Base-by-base conservation (phyloP, 2,797 vertebrate genomes). In the Malurus splendens region DNA sequence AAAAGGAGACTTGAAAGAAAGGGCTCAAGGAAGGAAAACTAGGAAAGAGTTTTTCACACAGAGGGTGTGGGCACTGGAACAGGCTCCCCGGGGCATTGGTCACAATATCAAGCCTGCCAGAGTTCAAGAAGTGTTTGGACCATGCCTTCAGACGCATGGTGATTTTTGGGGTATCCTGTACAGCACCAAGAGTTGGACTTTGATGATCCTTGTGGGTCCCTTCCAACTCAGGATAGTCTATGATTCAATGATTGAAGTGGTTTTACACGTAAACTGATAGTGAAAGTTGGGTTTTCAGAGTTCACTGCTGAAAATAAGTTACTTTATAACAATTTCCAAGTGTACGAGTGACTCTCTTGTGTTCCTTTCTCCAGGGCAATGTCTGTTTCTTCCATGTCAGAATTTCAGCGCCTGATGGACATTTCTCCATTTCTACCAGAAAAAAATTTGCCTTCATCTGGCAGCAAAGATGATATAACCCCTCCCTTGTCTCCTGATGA, bases 341-440 rank as follows among this genome's bases (percentile, higher is more conserved):
- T 1, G 5, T 74, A 2, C 16, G 11, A 75, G 42, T 92, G 48
- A 86, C n/a, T 52, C 22, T 84, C 12, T 78, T 17, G 7, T 47
- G 2, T 79, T 94, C 48, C 68, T 5, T 42, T 65, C 92, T 89
- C 79, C 95, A 99, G 99, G 97, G 99, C 98, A 1, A 98, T 99
- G 96, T 99, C 99, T 0, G 98, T 99, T 81, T 99, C 99, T 92
- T 99, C 99, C 94, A 99, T 99, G 99, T 99, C 99, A 4, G 99
- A 99, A 96, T 99, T 99, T 97, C 98, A 99, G 93, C 98, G 98
- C 60, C 92, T 99, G 90, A 99, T 99, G 99, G 99, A 99, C 91
- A 98, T 98, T 94, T 99, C 99, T 76, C 99, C 99, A 3, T 99
- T 99, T 96, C 98, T 99, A 83, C 99, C 99, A 5, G 98, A 99